These are phyloP conservation scores for Spodoptera picta DNA, from an alignment of 2,888 invertebrate species.

Conservation along the genomic window DNA sequence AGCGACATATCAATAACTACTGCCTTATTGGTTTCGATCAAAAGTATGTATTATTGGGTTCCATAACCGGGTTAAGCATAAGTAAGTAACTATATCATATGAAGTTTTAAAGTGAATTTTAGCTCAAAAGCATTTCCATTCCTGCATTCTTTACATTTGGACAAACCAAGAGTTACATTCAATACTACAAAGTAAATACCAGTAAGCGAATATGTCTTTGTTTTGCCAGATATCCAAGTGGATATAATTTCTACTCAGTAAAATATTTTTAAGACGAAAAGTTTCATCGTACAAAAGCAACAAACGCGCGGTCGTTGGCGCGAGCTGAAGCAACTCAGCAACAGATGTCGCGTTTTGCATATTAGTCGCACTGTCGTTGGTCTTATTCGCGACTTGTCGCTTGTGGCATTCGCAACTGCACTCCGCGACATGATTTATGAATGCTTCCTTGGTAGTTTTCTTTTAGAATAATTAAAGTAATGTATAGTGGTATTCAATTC, in stretches of 20 bases:
- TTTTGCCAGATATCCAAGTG: no score
- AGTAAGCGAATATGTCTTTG: no score
- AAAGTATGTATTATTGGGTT: no score
- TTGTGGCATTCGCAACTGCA: conserved; percentile 42
- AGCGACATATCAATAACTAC: no score
- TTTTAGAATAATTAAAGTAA: conserved; percentile 4
- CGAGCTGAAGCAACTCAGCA: conserved; percentile 35
- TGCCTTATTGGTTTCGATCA: no score
- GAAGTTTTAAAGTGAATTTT: no score
- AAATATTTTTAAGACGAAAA: conserved; percentile 6
- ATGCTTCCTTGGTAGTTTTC: conserved; percentile 29
- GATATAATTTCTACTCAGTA: not conserved
- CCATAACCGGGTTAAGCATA: no score
- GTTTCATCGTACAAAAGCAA: conserved; percentile 9
- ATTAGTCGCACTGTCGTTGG: conserved; percentile 33
- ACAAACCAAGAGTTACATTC: no score
- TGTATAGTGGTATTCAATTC: no score
- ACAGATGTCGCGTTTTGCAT: conserved; percentile 48
- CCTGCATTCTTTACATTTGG: not conserved
- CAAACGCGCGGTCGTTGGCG: conserved; percentile 13
- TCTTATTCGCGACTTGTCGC: conserved; percentile 45
- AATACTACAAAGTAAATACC: no score
- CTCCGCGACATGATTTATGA: conserved; percentile 45
- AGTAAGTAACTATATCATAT: no score
- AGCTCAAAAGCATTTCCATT: not conserved